Evolutionary conservation across 2,888 invertebrate species (phyloP), one percentile per base, ranked within the genome.

Genomic region (Tetrapedia diversipes): DNA sequence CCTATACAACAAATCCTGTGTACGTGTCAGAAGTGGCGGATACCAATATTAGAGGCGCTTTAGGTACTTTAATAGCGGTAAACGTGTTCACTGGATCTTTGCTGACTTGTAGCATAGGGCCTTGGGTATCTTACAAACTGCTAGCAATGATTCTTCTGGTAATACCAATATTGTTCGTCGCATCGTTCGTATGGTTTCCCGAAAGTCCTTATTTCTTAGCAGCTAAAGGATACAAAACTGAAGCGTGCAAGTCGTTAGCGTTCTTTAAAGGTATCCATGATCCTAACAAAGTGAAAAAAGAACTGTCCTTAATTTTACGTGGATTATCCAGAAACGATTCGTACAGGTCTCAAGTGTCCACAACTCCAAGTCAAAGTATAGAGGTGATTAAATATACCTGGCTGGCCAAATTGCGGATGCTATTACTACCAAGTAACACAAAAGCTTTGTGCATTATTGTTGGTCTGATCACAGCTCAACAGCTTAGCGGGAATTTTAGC

Each of bases 1-100:
- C 91, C 0, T 91, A 91, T 78, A 90, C 90, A 10, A 86, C 88
- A 4, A 91, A 90, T 65, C 91, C 91, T 0, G 90, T 91, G 89
- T 92, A 91, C 84, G 88, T 91, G 4, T 91, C 91, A 0, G 91
- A 92, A 69, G 89, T 92, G 0, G 90, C 91, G 0, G 91, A 91
- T 60, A 85, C 88, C 6, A 87, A 86, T 37, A 90, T 92, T 14
- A 87, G 92, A 8, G 91, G 92, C 0, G 90, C 91, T 0, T 77
- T 91, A 0, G 90, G 91, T 2, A 91, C 91, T 0, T 63, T 92
- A 24, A 90, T 91, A 59, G 90, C 91, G 0, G 88, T 91, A 2
- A 91, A 91, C 60, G 91, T 92, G 6, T 91, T 89, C 72, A 90
- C 91, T 0, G 91, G 91, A 1, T 91, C 91, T 0, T 60, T 92